A percentile compares a stretch with the other conserved stretches of the same genome.
These are phyloP conservation scores for Trypoxylon attenuatum DNA, from an alignment of 2,888 invertebrate species.

Conservation along the genomic window DNA sequence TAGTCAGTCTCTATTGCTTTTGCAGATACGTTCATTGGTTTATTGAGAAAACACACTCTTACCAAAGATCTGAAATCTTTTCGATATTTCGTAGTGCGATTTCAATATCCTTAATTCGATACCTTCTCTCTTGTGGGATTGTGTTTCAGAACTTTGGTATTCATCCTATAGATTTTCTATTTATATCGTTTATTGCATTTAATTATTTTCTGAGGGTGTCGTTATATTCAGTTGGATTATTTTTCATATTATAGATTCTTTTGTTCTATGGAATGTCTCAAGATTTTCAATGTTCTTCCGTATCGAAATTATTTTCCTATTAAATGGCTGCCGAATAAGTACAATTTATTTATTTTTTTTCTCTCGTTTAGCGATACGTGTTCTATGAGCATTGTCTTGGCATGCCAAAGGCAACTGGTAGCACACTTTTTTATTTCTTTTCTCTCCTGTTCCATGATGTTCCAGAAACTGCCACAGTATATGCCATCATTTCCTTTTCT, in stretches of 20 bases:
- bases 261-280: not conserved
- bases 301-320: not conserved
- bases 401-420: slow-evolving; percentile 52
- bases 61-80: slow-evolving; percentile 28
- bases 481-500: slow-evolving; percentile 12
- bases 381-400: slow-evolving; percentile 31
- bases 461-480: slow-evolving; percentile 23
- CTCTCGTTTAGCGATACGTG: not conserved
- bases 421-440: slow-evolving; percentile 35
- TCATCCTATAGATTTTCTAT: slow-evolving; percentile 10
- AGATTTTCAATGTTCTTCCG: not conserved
- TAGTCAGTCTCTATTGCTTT: slow-evolving; percentile 17
- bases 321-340: not conserved
- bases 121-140: no score
- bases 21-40: slow-evolving; percentile 12
- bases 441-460: slow-evolving; percentile 12
- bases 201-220: slow-evolving; percentile 11
- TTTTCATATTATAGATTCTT: not conserved
- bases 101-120: not conserved
- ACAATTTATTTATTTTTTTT: slow-evolving; percentile 12
- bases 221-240: slow-evolving; percentile 1
- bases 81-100: not conserved
- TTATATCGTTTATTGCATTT: slow-evolving; percentile 14
- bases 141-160: slow-evolving; percentile 34
- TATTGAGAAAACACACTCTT: slow-evolving; percentile 8